Conservation (phyloP, 2,888 invertebrate genomes). For the Chrysomela aeneicollis region DNA sequence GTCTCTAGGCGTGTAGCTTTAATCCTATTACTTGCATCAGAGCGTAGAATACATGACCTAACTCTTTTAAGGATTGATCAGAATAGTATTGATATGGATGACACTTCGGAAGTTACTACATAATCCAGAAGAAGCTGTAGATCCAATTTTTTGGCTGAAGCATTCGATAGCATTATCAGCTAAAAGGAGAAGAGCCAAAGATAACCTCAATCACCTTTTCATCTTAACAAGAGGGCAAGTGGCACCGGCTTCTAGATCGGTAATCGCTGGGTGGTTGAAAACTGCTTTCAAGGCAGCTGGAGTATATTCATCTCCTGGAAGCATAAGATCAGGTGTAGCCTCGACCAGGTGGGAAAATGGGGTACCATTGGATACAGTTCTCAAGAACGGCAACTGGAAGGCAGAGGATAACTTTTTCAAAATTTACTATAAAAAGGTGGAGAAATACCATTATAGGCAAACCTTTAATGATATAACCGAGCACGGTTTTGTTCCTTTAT, state of each 20-base stretch:
- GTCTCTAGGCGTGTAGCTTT: slow-evolving; percentile 10
- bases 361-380: slow-evolving; percentile 12
- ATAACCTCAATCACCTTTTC: neutral
- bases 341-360: neutral
- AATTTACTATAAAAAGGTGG: slow-evolving; percentile 25
- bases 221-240: slow-evolving; percentile 19
- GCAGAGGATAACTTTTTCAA: too few species aligned
- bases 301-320: slow-evolving; percentile 20
- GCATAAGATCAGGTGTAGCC: slow-evolving; percentile 18
- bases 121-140: neutral
- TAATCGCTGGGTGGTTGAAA: slow-evolving; percentile 29
- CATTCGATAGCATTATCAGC: neutral
- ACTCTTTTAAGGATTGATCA: slow-evolving; percentile 8
- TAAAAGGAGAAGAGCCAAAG: neutral
- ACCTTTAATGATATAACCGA: neutral
- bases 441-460: slow-evolving; percentile 28
- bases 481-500: too few species aligned
- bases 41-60: slow-evolving; percentile 16
- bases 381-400: slow-evolving; percentile 27
- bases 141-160: neutral
- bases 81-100: too few species aligned
- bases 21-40: slow-evolving; percentile 8
- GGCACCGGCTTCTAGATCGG: slow-evolving; percentile 16
- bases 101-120: too few species aligned
- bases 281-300: slow-evolving; percentile 16